These are phyloP conservation scores for Luperina testacea DNA, from an alignment of 2,888 invertebrate species.

Conservation along the genomic window DNA sequence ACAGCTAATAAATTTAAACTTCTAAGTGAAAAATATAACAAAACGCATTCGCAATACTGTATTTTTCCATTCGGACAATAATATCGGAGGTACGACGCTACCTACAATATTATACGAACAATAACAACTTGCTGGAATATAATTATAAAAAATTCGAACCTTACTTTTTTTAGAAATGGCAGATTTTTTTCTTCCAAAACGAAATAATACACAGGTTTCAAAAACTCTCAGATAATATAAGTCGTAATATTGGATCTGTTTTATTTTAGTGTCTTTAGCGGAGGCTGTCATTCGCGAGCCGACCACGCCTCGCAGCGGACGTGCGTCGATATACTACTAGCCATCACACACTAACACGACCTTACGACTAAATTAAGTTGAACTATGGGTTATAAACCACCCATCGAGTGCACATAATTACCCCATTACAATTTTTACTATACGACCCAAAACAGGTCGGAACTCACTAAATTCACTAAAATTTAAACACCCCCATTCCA, in stretches of 20 bases:
- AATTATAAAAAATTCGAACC: constrained; percentile 78
- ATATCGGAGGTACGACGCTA: constrained; percentile 75
- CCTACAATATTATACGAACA: constrained; percentile 80
- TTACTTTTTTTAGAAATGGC: constrained; percentile 77
- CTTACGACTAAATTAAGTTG: constrained; percentile 81
- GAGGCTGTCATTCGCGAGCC: constrained; percentile 38
- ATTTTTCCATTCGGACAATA: constrained; percentile 71
- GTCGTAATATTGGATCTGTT: constrained; percentile 69
- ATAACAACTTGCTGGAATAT: constrained; percentile 83
- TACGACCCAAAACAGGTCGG: constrained; percentile 70
- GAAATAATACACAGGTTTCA: constrained; percentile 73
- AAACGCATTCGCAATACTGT: constrained; percentile 82
- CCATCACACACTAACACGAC: constrained; percentile 73
- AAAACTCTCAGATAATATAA: constrained; percentile 73
- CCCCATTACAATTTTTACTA: constrained; percentile 82
- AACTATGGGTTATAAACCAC: constrained; percentile 74
- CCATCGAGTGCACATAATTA: constrained; percentile 75
- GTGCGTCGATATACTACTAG: constrained; percentile 24
- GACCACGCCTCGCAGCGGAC: constrained; percentile 46
- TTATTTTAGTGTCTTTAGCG: constrained; percentile 71
- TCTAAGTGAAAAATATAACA: constrained; percentile 84
- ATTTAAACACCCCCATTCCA: constrained; percentile 69
- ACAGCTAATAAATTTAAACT: constrained; percentile 81
- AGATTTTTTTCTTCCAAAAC: constrained; percentile 73
- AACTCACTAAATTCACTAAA: constrained; percentile 82